A percentile compares a stretch with the other conserved stretches of the same genome.
Conservation (phyloP, 2,888 invertebrate species). For the Stenurella melanura region DNA sequence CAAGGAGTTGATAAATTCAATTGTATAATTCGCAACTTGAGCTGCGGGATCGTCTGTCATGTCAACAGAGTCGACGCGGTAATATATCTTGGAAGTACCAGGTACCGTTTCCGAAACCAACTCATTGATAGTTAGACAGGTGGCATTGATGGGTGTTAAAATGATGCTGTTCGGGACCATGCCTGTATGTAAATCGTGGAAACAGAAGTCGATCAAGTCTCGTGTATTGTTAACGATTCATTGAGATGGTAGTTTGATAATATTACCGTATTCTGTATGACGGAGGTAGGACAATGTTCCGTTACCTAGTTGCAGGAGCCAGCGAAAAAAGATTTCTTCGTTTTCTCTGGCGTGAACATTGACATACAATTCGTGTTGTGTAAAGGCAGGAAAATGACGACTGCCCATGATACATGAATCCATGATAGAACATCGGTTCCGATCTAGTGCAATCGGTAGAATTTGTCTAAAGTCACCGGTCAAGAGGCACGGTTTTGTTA, state of each 20-base stretch:
- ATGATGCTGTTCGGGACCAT: background rate
- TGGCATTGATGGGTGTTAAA: background rate
- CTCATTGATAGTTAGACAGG: background rate
- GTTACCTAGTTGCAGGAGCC: background rate
- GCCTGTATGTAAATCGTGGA: background rate
- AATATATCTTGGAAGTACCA: background rate
- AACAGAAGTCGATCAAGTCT: background rate
- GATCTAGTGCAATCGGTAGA: slow-evolving; percentile 42
- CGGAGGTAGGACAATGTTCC: background rate
- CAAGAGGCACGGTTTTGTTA: slow-evolving; percentile 33
- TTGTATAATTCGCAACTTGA: slow-evolving; percentile 1
- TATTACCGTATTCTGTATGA: background rate
- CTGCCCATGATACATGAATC: slow-evolving; percentile 37
- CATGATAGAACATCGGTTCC: slow-evolving; percentile 40
- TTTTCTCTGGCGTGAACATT: background rate
- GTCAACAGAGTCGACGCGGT: background rate
- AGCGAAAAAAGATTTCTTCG: background rate
- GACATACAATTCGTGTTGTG: background rate
- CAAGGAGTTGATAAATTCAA: background rate
- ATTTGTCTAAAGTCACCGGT: slow-evolving; percentile 46
- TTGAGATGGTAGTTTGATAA: background rate
- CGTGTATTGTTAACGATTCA: background rate
- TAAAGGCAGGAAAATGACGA: background rate
- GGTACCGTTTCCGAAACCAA: background rate
- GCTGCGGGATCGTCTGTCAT: background rate